Conservation (phyloP, 2,888 invertebrate species). For the Lasioglossum vierecki region DNA sequence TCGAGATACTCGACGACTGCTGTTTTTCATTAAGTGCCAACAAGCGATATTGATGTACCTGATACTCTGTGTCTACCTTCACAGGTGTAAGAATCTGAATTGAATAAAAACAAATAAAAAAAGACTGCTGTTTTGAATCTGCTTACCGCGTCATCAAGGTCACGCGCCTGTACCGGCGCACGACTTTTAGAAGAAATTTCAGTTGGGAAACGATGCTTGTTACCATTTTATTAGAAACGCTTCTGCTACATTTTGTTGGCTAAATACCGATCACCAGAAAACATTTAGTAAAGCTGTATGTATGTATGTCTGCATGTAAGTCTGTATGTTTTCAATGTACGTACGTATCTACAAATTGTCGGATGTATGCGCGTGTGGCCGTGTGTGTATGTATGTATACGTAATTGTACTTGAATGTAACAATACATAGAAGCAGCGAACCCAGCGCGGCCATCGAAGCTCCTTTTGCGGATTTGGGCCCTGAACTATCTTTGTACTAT, state of each 20-base stretch:
- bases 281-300: conserved; percentile 83
- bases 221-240: conserved; percentile 84
- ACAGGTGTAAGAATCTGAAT: too few species aligned
- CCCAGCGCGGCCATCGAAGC: background rate
- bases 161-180: background rate
- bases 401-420: conserved; percentile 8
- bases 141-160: background rate
- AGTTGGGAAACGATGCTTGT: conserved; percentile 82
- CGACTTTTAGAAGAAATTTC: conserved; percentile 62
- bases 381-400: background rate
- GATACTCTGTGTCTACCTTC: background rate
- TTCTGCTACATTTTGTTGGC: conserved; percentile 83
- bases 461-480: background rate
- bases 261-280: conserved; percentile 84
- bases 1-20: background rate
- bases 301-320: conserved; percentile 62
- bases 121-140: background rate
- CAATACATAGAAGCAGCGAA: background rate
- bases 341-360: conserved; percentile 46
- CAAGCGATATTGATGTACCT: too few species aligned
- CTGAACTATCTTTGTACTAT: background rate
- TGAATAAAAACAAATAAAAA: background rate
- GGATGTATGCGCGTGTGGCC: conserved; percentile 1
- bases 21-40: too few species aligned
- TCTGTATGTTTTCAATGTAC: conserved; percentile 38